These are phyloP conservation scores for Proctacanthus coquilletti DNA, from an alignment of 1,140 invertebrate genomes.

Conservation along the genomic window DNA sequence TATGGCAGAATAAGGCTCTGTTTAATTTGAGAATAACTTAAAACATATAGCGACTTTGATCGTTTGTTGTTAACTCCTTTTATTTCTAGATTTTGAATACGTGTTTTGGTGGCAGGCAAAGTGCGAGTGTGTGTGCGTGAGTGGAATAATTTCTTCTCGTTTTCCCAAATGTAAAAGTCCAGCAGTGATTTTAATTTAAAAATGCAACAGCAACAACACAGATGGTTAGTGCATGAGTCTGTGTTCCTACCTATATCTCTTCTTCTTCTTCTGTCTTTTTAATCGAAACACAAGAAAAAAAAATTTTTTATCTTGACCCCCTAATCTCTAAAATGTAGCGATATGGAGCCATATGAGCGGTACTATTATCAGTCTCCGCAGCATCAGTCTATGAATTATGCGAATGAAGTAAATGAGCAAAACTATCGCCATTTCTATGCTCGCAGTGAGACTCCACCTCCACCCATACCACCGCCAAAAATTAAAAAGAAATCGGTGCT, in stretches of 20 bases:
- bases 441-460: slow-evolving; percentile 9
- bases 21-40: too few relatives aligned
- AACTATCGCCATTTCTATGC: slow-evolving; percentile 19
- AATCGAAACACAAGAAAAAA: too few relatives aligned
- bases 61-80: too few relatives aligned
- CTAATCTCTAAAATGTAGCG: too few relatives aligned
- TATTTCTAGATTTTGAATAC: too few relatives aligned
- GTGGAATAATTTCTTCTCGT: background rate
- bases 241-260: too few relatives aligned
- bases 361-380: slow-evolving; percentile 17
- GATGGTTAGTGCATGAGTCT: slow-evolving; percentile 2
- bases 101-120: slow-evolving; percentile 5
- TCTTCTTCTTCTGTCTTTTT: too few relatives aligned
- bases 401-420: slow-evolving; percentile 10
- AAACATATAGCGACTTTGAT: too few relatives aligned
- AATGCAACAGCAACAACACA: background rate
- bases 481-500: slow-evolving; percentile 27
- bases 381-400: slow-evolving; percentile 3
- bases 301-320: too few relatives aligned
- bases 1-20: too few relatives aligned
- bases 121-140: slow-evolving; percentile 5
- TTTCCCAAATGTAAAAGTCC: too few relatives aligned
- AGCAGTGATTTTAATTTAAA: too few relatives aligned
- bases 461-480: slow-evolving; percentile 20
- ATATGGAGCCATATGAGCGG: slow-evolving; percentile 28